Evolutionary conservation across 2,113 vertebrate species (phyloP), one percentile per base, ranked within the genome.

Genomic region (Clarias gariepinus): DNA sequence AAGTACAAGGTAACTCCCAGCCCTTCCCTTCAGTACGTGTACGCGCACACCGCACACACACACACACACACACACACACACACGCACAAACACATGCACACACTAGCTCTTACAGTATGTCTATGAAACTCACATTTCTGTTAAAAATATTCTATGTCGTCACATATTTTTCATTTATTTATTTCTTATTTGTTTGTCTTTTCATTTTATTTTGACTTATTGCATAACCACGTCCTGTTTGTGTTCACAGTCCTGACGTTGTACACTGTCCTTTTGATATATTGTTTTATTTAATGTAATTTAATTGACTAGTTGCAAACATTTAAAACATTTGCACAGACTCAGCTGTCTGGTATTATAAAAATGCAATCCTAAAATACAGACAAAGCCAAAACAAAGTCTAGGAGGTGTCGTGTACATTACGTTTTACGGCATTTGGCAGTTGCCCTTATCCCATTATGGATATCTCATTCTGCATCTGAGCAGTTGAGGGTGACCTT

Each of bases 1-100:
- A 91, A 91, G 81, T 92, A 94, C 87, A 92, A 93, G 89, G 91
- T 91, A 87, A 80, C 85, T 87, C 86, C 81, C 89, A 78, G 74
- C 66, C 83, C 82, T 74, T 74, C 87, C 73, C 84, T 41, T 85
- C 76, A 53, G 33, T 16, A 30, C 30, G 18, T 25, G 33, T 83
- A 74, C 15, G 16, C 63, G 66, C 47, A 74, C n/a, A 55, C 30
- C 25, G 33, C 52, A 33, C 61, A 12, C 47, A n/a, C 66, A 30
- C 66, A 30, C 66, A 30, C 66, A 30, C 28, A 16, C 66, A 30
- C 66, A 66, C n/a, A 58, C 21, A 41, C 57, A 86, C 47, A 47
- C 13, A 36, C 41, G 15, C 66, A 33, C 66, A 30, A 28, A 33
- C 28, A 18, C 66, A 33, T n/a, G 28, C n/a, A 58, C 7, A 47